Evolutionary conservation across 2,797 vertebrate genomes (phyloP).

Genomic region (Remorina albescens): DNA sequence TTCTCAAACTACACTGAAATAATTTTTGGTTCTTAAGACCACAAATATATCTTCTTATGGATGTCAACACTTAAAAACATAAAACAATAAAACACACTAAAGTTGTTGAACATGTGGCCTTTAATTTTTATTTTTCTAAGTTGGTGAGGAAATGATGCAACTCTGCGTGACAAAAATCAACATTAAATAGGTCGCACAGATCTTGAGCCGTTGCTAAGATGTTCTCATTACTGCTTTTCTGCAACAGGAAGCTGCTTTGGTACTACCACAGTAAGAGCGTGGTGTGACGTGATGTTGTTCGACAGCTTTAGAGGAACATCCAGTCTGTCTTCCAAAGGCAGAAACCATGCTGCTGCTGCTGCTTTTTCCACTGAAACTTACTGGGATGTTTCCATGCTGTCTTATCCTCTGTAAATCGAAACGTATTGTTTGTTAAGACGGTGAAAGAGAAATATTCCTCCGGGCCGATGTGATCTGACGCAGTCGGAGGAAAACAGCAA

Average conservation of each 20-base stretch:
- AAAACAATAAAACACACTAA: too few relatives aligned
- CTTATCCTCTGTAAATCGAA: background rate
- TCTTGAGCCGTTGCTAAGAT: background rate
- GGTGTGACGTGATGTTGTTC: constrained; percentile 37
- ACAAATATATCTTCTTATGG: too few relatives aligned
- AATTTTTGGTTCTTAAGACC: too few relatives aligned
- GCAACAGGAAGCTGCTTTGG: constrained; percentile 32
- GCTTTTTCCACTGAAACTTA: constrained; percentile 16
- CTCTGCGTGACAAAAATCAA: constrained; percentile 3
- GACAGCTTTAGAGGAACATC: constrained; percentile 33
- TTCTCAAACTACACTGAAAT: too few relatives aligned
- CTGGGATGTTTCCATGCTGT: constrained; percentile 2
- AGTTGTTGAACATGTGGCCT: too few relatives aligned
- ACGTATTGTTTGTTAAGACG: constrained; percentile 6
- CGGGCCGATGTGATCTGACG: constrained; percentile 1
- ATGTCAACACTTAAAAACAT: too few relatives aligned
- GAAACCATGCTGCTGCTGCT: background rate
- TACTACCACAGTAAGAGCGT: constrained; percentile 1
- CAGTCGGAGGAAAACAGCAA: constrained; percentile 40
- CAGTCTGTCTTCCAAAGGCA: constrained; percentile 24
- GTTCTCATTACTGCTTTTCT: constrained; percentile 16
- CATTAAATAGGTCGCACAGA: background rate
- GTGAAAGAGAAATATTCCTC: constrained; percentile 14
- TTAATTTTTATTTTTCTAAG: too few relatives aligned
- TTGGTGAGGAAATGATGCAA: too few relatives aligned